Evolutionary conservation across 2,888 invertebrate genomes (phyloP).

Genomic region (Saturnia japonica): DNA sequence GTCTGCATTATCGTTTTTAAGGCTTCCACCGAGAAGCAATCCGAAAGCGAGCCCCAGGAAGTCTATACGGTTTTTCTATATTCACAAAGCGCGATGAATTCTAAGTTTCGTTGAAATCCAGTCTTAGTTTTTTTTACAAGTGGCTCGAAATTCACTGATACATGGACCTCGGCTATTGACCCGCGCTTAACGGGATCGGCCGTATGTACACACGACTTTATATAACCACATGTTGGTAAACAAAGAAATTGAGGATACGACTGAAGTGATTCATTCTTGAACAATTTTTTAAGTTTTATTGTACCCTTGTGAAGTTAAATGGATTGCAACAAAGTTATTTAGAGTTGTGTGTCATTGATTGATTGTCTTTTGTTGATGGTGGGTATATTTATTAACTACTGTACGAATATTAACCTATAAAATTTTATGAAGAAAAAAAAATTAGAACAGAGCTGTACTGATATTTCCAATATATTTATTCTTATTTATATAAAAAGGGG

Average conservation of each 20-base stretch:
- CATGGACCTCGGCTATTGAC: conserved; percentile 19
- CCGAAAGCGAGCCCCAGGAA: not conserved
- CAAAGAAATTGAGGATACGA: conserved; percentile 13
- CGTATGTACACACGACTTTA: conserved; percentile 19
- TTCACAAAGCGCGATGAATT: conserved; percentile 11
- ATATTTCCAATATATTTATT: no score
- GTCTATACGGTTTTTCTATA: not conserved
- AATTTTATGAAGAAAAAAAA: no score
- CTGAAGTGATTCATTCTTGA: conserved; percentile 10
- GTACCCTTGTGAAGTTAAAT: conserved; percentile 4
- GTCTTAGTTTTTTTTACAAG: conserved; percentile 17
- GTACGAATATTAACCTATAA: no score
- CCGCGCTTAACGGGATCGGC: conserved; percentile 21
- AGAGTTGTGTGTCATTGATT: not conserved
- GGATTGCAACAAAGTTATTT: not conserved
- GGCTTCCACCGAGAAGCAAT: not conserved
- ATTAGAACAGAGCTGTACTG: no score
- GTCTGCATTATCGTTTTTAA: not conserved
- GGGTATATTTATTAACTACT: no score
- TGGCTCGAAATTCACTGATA: conserved; percentile 24
- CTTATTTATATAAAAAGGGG: no score
- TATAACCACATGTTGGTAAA: conserved; percentile 20
- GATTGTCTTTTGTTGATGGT: not conserved
- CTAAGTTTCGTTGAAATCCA: conserved; percentile 18
- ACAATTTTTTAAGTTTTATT: not conserved